phyloP scores from a whole-genome alignment of 2,113 vertebrate genomes.

The Charina bottae region DNA sequence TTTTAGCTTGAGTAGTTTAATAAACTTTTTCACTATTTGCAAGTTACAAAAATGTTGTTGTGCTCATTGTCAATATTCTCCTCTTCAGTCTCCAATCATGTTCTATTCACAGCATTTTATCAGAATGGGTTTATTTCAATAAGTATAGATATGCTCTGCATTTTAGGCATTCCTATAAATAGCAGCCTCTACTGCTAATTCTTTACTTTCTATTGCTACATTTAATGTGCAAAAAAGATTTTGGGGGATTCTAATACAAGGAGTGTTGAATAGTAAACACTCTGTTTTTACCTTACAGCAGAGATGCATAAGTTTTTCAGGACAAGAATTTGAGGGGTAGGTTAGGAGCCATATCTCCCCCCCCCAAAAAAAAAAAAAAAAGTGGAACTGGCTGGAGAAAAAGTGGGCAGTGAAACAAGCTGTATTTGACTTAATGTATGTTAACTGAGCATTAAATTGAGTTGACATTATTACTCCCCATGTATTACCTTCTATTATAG shows the following conservation, averaged over 20 bases:
- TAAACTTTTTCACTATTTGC: constrained; percentile 49
- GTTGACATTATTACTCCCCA: neutral
- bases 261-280: neutral
- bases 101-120: neutral
- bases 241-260: neutral
- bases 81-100: neutral
- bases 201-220: neutral
- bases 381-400: neutral
- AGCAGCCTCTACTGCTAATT: neutral
- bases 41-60: neutral
- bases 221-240: neutral
- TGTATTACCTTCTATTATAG: neutral
- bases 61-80: neutral
- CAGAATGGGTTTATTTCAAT: neutral
- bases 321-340: neutral
- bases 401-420: neutral
- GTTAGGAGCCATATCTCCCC: neutral
- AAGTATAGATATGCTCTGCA: neutral
- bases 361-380: neutral
- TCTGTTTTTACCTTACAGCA: neutral
- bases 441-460: neutral
- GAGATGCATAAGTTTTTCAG: neutral
- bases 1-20: constrained; percentile 32
- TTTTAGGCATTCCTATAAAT: neutral
- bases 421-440: neutral